These are phyloP conservation scores for Eristalis tenax DNA, from an alignment of 2,888 invertebrate species.

Conservation along the genomic window DNA sequence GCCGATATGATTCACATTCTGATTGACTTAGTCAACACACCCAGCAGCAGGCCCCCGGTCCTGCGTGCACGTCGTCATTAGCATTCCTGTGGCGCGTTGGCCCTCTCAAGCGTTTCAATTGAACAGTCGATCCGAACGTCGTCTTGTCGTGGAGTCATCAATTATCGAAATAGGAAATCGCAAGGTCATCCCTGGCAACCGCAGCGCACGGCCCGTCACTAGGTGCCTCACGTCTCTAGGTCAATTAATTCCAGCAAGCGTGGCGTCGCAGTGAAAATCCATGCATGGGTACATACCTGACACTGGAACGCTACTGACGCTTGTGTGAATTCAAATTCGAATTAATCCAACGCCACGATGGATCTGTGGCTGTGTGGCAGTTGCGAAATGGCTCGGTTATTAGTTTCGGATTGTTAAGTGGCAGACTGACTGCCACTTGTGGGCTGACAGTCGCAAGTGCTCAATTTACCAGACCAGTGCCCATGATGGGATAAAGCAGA, in stretches of 20 bases:
- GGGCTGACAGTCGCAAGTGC: conserved; percentile 47
- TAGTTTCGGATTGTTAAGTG: conserved; percentile 61
- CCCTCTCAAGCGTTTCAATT: conserved; percentile 21
- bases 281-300: neutral
- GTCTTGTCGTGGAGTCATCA: conserved; percentile 51
- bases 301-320: conserved; percentile 22
- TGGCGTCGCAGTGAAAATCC: neutral
- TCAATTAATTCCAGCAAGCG: conserved; percentile 56
- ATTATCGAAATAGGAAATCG: conserved; percentile 63
- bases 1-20: neutral
- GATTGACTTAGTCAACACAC: neutral
- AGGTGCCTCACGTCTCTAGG: conserved; percentile 48
- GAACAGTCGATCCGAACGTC: conserved; percentile 31
- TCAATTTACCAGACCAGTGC: conserved; percentile 55
- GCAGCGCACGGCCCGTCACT: conserved; percentile 26
- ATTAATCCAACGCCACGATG: conserved; percentile 34
- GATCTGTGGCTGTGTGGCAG: conserved; percentile 7
- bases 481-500: conserved; percentile 2
- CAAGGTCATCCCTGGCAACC: conserved; percentile 59
- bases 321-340: conserved; percentile 47
- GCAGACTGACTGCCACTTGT: conserved; percentile 27
- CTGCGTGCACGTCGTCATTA: conserved; percentile 12
- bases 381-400: conserved; percentile 47
- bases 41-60: neutral
- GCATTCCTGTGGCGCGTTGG: conserved; percentile 41